Base-by-base conservation (phyloP, 2,888 invertebrate species). In the Diaprepes abbreviatus region DNA sequence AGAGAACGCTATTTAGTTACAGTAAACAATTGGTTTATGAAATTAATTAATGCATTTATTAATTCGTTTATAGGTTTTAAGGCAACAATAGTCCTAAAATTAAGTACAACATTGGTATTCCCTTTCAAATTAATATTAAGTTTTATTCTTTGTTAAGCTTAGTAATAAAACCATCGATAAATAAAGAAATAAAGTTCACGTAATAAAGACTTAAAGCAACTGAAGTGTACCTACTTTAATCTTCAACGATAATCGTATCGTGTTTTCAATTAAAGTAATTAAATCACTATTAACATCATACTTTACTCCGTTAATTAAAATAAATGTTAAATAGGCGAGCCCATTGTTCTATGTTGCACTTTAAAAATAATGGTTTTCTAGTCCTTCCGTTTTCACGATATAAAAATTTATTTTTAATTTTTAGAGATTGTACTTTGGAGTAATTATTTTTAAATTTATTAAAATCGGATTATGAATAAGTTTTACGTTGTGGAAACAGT, bases 221-320 rank as follows among this genome's bases (percentile, higher is more conserved):
- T 21, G 14, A 43, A 43, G 19, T 43, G 19, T 43, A 43, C 43
- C n/a, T n/a, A n/a, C n/a, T n/a, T 19, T 19, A 19, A 43, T 19
- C 19, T 19, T 43, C 14, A n/a, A 28, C 28, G 48, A 48, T 48
- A 45, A 28, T 48, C 48, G 14, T 48, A 48, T 48, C 48, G 48
- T 48, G 48, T 48, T 48, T 48, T 48, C 48, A 48, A 48, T 48
- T 48, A 28, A 14, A 48, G 48, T 48, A 48, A 48, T 48, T 48
- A 48, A 48, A 48, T 48, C 48, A 48, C 28, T 48, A 48, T 14
- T 28, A 48, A 48, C 24, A 28, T 24, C 48, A 28, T 28, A 45
- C 45, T 21, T 5, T 21, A 45, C n/a, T 45, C n/a, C n/a, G 4
- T 21, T 48, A 48, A 48, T 48, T 48, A 48, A 48, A 48, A 48